Conservation (phyloP, 2,797 vertebrate species). For the Hafferia zeledoni region DNA sequence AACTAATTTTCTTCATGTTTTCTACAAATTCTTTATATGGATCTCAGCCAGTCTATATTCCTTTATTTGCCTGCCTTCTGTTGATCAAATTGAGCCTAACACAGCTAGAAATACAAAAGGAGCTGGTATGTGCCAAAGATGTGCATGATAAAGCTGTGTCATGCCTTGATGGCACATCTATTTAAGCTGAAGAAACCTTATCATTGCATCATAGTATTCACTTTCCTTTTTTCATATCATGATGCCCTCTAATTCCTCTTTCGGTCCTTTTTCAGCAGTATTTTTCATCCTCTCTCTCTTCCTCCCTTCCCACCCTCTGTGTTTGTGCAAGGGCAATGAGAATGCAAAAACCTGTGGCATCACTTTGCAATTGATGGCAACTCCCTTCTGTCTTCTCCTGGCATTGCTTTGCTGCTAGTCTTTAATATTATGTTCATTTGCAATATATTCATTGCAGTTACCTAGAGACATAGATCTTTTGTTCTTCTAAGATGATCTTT, state of each 20-base stretch:
- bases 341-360: conserved; percentile 38
- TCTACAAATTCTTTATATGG: neutral
- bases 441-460: neutral
- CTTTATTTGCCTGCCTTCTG: neutral
- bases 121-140: neutral
- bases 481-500: neutral
- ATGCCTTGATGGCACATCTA: neutral
- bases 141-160: neutral
- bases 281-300: neutral
- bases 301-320: neutral
- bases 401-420: neutral
- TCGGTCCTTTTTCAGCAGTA: neutral
- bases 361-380: neutral
- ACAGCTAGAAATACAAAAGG: neutral
- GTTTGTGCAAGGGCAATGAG: neutral
- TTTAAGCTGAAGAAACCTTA: neutral
- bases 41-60: neutral
- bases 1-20: neutral
- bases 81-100: neutral
- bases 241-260: conserved; percentile 47
- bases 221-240: conserved; percentile 55
- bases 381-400: neutral
- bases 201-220: neutral
- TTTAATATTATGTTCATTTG: neutral
- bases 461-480: neutral